Percentiles rank a stretch among this genome's conserved stretches.
phyloP scores from a whole-genome alignment of 2,888 invertebrate genomes.

The Stomorhina lunata region DNA sequence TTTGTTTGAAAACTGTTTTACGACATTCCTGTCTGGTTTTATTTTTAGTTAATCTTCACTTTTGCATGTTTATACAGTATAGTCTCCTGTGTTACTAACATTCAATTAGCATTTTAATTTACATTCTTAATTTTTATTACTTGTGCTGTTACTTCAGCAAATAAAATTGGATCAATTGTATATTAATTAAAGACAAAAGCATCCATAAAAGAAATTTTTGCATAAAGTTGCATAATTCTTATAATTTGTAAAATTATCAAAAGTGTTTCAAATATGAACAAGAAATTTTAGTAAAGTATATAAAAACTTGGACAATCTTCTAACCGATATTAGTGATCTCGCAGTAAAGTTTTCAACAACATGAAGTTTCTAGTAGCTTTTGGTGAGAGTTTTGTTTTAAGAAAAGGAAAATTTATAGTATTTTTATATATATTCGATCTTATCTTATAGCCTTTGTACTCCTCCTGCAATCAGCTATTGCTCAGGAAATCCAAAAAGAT shows the following conservation, averaged over 20 bases:
- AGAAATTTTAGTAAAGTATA: not conserved
- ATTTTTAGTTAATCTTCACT: not conserved
- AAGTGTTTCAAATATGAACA: too few species aligned
- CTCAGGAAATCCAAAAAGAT: not conserved
- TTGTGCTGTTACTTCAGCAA: too few species aligned
- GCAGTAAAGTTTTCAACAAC: not conserved
- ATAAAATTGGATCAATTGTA: too few species aligned
- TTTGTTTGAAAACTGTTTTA: not conserved
- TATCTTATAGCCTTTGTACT: conserved; percentile 16
- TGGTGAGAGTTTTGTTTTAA: not conserved
- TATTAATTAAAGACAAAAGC: too few species aligned
- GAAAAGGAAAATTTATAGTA: not conserved
- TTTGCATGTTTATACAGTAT: not conserved
- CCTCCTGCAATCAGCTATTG: not conserved
- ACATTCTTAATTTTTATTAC: not conserved
- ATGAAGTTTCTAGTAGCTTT: conserved; percentile 33
- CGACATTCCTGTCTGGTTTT: not conserved
- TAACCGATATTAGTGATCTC: not conserved
- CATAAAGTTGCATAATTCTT: too few species aligned
- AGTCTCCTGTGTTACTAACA: not conserved
- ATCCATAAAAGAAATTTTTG: too few species aligned
- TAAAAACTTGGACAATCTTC: not conserved
- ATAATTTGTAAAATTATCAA: too few species aligned
- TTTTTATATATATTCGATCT: too few species aligned
- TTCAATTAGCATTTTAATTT: not conserved